A percentile compares a stretch with the other conserved stretches of the same genome.
Conservation (phyloP, 2,113 vertebrate genomes). For the Petaurus breviceps region DNA sequence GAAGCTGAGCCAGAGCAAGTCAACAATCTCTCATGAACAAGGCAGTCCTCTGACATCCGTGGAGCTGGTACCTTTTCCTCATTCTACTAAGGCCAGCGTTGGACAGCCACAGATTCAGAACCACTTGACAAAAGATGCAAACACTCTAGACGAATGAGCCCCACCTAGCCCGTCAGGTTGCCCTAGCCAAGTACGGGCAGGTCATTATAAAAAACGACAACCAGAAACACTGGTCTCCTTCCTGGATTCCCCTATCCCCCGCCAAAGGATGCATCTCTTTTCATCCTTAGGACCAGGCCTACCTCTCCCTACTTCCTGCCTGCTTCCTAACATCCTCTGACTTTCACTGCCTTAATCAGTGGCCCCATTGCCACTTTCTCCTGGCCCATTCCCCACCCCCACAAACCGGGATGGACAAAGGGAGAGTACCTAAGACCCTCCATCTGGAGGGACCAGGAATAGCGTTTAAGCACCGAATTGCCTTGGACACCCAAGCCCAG, state of each 20-base stretch:
- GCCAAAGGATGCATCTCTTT: neutral
- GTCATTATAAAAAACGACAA: neutral
- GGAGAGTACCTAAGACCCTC: no score
- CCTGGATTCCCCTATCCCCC: neutral
- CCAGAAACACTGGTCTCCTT: neutral
- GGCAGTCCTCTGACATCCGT: neutral
- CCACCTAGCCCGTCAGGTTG: neutral
- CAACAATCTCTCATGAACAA: neutral
- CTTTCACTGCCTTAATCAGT: neutral
- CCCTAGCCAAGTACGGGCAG: neutral
- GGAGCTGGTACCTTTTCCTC: no score
- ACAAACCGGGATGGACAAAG: neutral
- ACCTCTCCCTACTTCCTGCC: neutral
- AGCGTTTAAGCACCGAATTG: no score
- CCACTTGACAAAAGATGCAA: neutral
- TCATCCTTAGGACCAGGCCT: neutral
- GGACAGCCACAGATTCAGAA: neutral
- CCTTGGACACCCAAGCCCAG: no score
- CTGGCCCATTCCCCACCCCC: neutral
- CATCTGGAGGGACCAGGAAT: neutral
- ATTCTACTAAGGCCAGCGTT: no score
- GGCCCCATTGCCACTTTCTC: neutral
- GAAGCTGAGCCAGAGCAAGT: slow-evolving; percentile 34
- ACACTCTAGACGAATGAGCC: neutral
- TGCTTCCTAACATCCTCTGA: neutral